Evolutionary conservation across 2,888 invertebrate genomes (phyloP), one percentile per base, ranked within the genome.

Genomic region (Andrena camellia): DNA sequence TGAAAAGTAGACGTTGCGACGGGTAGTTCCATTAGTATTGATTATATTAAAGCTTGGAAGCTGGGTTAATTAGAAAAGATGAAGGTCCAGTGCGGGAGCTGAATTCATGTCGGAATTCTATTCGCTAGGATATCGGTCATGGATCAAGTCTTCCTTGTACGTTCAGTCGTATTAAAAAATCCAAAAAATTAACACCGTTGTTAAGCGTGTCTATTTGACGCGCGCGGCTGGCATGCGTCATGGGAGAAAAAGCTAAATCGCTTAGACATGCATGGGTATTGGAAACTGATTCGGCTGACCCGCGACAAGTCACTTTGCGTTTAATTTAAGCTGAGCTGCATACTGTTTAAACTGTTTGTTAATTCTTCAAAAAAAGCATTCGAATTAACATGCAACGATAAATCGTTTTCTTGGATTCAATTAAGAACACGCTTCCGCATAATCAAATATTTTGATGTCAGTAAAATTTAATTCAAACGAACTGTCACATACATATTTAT

Each of bases 261-360:
- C 42, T 77, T 68, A 68, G 62, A 67, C 72, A 68, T 78, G 67
- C 69, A 57, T 59, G 68, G 17, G 59, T 64, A 64, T 72, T 35
- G 72, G 42, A 73, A 79, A 63, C 62, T 73, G 67, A 78, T 69
- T 20, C 31, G 29, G 50, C 59, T 73, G 57, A 42, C 29, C 50
- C 66, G 10, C 50, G 54, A 29, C 62, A 54, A 63, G 57, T 64
- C 78, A 52, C 68, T 54, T 54, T 54, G 35, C 60, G 52, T 62
- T 64, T 70, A 13, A 70, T 54, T 54, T 66, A n/a, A 20, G 26
- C 33, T 20, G 23, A 31, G 23, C 35, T 57, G 64, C 64, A 62
- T 35, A 26, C 42, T 8, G 2, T 48, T 59, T 59, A 29, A 29
- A 26, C 13, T n/a, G 1, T 0, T 23, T 26, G 8, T 5, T 54